Base-by-base conservation (phyloP, 2,888 invertebrate species). In the Hyppa rectilinea region DNA sequence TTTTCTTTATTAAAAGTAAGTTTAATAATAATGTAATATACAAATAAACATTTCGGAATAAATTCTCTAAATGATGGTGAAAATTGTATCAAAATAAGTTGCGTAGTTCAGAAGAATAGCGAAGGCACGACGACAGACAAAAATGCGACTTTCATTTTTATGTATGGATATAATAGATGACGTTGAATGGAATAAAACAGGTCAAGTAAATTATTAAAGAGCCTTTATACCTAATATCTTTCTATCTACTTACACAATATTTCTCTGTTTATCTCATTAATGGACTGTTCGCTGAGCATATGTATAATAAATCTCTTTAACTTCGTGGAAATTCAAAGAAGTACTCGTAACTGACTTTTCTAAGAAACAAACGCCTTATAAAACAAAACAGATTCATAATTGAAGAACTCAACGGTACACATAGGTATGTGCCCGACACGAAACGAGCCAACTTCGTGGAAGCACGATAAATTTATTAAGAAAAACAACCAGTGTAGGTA, bases 381-480 rank as follows among this genome's bases (percentile, higher is more conserved):
- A 69, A 78, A 68, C 77, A 71, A 77, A 74, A 74, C 58, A 80
- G 62, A 84, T 82, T 75, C 70, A 80, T 84, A 78, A 83, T 80
- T 84, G 75, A 83, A 78, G 69, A 75, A 80, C 64, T 84, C 61
- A 80, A 79, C 66, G 38, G 45, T 66, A 72, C 50, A 72, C 47
- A 56, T 80, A 67, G 62, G 62, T 74, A 81, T 53, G 75, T 72
- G 59, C 65, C 59, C 34, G 56, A 52, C 36, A 72, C 58, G 40
- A 62, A 84, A 74, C 78, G 75, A 77, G 68, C 70, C 17, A 84
- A 85, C 62, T 83, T 85, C 71, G 75, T 61, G 53, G 75, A 85
- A 84, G 61, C 50, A 64, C 77, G 45, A 81, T 85, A 85, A 84
- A 84, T 85, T n/a, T 81, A 85, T 85, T 83, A 83, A 84, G 85